These are phyloP conservation scores for Vulpes lagopus DNA, from an alignment of 2,113 vertebrate genomes.

Conservation along the genomic window DNA sequence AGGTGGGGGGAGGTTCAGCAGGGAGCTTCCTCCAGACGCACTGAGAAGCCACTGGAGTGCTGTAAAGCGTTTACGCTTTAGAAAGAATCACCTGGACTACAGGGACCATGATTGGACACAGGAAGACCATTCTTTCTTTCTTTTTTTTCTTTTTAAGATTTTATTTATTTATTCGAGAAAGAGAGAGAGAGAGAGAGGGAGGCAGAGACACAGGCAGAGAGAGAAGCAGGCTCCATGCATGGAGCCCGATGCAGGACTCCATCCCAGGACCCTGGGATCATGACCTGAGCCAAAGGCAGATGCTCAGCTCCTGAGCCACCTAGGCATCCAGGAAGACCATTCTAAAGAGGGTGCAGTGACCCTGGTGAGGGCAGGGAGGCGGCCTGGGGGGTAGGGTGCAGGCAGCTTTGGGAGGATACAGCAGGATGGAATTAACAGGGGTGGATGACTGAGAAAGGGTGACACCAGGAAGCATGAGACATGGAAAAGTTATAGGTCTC, in stretches of 20 bases:
- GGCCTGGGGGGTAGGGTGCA: neutral
- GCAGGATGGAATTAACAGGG: neutral
- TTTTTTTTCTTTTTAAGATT: too few species aligned
- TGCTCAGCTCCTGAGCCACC: too few species aligned
- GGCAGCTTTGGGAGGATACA: neutral
- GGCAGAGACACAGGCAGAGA: too few species aligned
- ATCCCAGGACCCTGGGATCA: too few species aligned
- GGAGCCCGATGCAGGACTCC: too few species aligned
- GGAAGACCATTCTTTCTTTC: neutral
- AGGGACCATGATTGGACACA: fast-evolving
- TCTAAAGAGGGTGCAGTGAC: neutral
- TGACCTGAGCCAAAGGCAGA: too few species aligned
- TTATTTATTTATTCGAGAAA: too few species aligned
- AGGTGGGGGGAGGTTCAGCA: neutral
- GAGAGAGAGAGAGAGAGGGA: too few species aligned
- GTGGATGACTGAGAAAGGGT: neutral
- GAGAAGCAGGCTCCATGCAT: too few species aligned
- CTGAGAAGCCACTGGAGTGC: neutral
- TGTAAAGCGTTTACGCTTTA: neutral
- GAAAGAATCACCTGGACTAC: neutral
- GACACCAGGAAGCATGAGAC: neutral
- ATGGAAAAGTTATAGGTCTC: neutral
- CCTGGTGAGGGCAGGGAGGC: neutral
- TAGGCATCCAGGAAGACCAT: neutral
- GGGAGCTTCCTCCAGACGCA: neutral